Base-by-base conservation (phyloP, 2,113 vertebrate genomes). In the Sardina pilchardus region DNA sequence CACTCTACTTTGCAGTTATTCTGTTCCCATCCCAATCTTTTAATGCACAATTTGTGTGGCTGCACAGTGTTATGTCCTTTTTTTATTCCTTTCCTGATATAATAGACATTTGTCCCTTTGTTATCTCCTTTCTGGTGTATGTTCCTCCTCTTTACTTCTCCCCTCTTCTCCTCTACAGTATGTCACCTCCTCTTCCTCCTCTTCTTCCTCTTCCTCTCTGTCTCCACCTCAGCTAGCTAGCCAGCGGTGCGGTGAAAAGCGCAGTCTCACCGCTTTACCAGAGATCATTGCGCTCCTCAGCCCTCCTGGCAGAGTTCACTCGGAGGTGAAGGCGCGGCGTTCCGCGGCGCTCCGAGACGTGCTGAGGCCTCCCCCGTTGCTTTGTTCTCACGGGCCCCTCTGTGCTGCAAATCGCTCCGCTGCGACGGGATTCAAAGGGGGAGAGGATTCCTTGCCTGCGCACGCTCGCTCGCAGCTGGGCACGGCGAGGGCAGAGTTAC, bases 241-340 rank as follows among this genome's bases (percentile, higher is more conserved):
- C 39, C n/a, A n/a, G n/a, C 24, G 1, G 63, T 67, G 63, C 1
- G n/a, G 63, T 26, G 24, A 67, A n/a, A n/a, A 67, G n/a, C 63
- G 8, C 1, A 30, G 1, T 67, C 63, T 67, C 63, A 14, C 9
- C 30, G 63, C 26, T 67, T n/a, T 67, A 67, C n/a, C n/a, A 26
- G 8, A 26, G 63, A 67, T 30, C 63, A 67, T n/a, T 93, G 91
- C 90, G 88, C 92, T 93, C 93, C 91, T 91, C 93, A 91, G 90
- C 93, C 94, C 94, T 90, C 92, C 53, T 24, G 90, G 90, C 93
- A 91, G 91, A 93, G 93, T 94, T 94, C 94, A 95, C 88, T 83
- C 89, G 92, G 89, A 95, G 93, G 94, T 95, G 24, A 93, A 93
- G 84, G 86, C 89, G 83, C 89, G 89, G 92, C 90, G 91, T 90